Evolutionary conservation across 2,113 vertebrate genomes (phyloP).

Genomic region (Tympanuchus pallidicinctus): DNA sequence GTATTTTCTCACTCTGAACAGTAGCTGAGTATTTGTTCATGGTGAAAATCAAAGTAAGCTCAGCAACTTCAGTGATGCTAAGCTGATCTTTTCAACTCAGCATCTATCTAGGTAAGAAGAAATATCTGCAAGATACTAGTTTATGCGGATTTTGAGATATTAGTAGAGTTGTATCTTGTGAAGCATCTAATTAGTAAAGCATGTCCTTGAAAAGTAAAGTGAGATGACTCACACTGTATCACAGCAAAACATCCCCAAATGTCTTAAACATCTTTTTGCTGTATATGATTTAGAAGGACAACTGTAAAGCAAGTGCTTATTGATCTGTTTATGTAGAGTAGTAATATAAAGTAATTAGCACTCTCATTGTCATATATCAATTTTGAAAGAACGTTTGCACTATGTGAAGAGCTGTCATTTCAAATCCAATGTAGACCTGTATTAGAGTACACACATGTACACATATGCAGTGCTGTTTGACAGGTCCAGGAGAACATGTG

Average conservation of each 20-base stretch:
- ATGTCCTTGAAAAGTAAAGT: background rate
- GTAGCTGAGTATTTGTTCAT: background rate
- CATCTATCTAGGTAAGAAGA: background rate
- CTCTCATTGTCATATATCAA: background rate
- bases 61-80: background rate
- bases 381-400: background rate
- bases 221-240: background rate
- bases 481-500: background rate
- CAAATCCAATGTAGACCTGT: background rate
- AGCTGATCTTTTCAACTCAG: background rate
- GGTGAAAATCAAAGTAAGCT: background rate
- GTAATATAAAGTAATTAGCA: background rate
- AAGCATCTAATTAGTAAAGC: background rate
- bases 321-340: background rate
- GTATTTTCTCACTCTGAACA: background rate
- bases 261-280: background rate
- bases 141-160: background rate
- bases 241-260: background rate
- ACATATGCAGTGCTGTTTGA: background rate
- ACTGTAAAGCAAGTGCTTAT: background rate
- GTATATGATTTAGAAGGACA: background rate
- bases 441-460: background rate
- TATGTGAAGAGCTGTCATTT: background rate
- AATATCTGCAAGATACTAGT: background rate
- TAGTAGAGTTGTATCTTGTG: background rate